Base-by-base conservation (phyloP, 2,888 invertebrate species). In the Alcis repandata region DNA sequence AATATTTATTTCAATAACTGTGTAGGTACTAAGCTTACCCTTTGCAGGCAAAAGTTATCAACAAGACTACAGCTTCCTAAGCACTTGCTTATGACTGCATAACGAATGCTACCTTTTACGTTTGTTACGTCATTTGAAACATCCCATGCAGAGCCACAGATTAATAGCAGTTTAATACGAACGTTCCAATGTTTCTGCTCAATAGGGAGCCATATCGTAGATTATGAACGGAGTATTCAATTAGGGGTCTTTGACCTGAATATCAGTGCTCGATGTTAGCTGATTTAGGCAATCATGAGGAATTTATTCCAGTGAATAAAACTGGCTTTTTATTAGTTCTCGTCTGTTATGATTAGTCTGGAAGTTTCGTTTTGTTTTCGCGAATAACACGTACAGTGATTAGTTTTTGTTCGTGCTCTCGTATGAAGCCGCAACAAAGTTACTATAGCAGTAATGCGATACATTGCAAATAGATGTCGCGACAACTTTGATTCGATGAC, bases 251-350 rank as follows among this genome's bases (percentile, higher is more conserved):
- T 60, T 46, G 52, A 52, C 45, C 60, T 53, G 36, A 45, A 56
- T 56, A 51, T 38, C 19, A 36, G 36, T 36, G 27, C 13, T 32
- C 52, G 53, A 27, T 60, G 32, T 32, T 17, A 10, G 27, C 11
- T 60, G 36, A 60, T 60, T 60, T 45, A 53, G 46, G 53, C 60
- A 60, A 60, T 60, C 43, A 36, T 22, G 49, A 19, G 19, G 36
- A 51, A 43, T 57, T 22, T 32, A 38, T 33, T 15, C 22, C 22
- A 19, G 40, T 33, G 40, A 56, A 45, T 19, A 19, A 45, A 56
- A 45, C 19, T 45, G 45, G 2, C 9, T 43, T 36, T 33, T 56
- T 56, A 56, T 56, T 56, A 36, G 32, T 36, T 33, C 20, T 41
- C 13, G 17, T 53, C 19, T 10, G 45, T 33, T 13, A 36, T 56